Evolutionary conservation across 2,113 vertebrate genomes (phyloP).

Genomic region (Megaleporinus macrocephalus): DNA sequence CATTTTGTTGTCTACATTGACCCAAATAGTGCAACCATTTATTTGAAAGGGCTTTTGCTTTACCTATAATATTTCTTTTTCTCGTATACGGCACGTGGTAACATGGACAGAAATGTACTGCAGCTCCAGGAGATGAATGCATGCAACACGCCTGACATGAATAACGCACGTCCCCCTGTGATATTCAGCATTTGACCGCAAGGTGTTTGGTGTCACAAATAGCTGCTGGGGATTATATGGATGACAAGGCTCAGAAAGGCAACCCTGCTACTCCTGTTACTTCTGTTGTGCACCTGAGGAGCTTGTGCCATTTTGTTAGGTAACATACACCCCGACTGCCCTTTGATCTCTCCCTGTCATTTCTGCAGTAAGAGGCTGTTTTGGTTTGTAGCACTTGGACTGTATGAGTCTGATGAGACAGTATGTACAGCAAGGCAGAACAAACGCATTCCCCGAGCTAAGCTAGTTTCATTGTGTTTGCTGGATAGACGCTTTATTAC

Average conservation of each 20-base stretch:
- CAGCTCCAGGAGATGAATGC: slow-evolving; percentile 2
- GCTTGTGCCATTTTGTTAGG: slow-evolving; percentile 24
- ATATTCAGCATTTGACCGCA: slow-evolving; percentile 11
- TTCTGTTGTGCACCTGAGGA: slow-evolving; percentile 46
- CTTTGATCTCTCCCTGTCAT: slow-evolving; percentile 34
- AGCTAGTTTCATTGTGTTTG: slow-evolving; percentile 23
- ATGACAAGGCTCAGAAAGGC: slow-evolving; percentile 41
- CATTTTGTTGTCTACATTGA: too few relatives aligned
- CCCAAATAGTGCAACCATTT: too few relatives aligned
- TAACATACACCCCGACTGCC: slow-evolving; percentile 14
- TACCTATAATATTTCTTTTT: too few relatives aligned
- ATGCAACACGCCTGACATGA: slow-evolving; percentile 62
- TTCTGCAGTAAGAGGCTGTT: neutral
- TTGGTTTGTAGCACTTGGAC: neutral
- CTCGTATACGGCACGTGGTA: too few relatives aligned
- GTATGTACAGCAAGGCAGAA: neutral
- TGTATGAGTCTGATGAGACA: neutral
- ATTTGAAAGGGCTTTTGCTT: too few relatives aligned
- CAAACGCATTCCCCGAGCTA: neutral
- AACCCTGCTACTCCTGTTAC: slow-evolving; percentile 39
- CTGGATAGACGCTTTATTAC: slow-evolving; percentile 37
- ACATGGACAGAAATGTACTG: neutral
- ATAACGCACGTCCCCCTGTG: slow-evolving; percentile 70
- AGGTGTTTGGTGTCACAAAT: slow-evolving; percentile 42
- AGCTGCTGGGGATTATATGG: slow-evolving; percentile 40